phyloP scores from a whole-genome alignment of 2,113 vertebrate genomes.

The Pimephales promelas region DNA sequence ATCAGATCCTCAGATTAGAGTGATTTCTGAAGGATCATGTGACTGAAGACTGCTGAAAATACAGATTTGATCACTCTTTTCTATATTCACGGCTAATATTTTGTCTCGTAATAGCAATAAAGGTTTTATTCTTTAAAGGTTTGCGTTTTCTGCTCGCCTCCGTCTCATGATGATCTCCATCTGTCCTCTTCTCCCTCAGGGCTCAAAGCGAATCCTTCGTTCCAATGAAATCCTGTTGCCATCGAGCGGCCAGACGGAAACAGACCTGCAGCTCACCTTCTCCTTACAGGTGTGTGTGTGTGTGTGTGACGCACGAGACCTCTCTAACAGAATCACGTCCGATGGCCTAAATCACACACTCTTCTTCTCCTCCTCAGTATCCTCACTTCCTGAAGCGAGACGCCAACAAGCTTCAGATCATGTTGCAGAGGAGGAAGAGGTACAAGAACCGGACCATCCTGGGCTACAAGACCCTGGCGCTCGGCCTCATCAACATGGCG shows the following conservation, averaged over 20 bases:
- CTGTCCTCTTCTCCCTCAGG: conserved; percentile 6
- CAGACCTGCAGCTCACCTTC: conserved; percentile 90
- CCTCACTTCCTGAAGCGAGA: conserved; percentile 92
- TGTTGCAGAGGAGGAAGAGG: conserved; percentile 88
- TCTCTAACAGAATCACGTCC: background rate
- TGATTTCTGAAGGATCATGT: no score
- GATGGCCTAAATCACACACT: no score
- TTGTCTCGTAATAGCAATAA: no score
- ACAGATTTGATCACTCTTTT: no score
- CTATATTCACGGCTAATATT: background rate
- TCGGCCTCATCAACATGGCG: conserved; percentile 93
- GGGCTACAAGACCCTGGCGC: conserved; percentile 89
- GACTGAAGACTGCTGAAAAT: no score
- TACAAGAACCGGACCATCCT: conserved; percentile 94
- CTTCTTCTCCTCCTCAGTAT: conserved; percentile 72
- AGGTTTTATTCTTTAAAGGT: no score
- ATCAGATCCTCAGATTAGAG: no score
- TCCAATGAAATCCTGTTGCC: conserved; percentile 91
- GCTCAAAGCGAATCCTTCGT: conserved; percentile 84
- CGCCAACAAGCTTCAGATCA: conserved; percentile 91
- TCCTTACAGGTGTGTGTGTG: conserved; percentile 84
- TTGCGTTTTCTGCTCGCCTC: background rate
- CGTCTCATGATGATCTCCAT: background rate
- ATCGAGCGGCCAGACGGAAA: conserved; percentile 84
- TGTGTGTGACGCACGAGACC: background rate